Percentiles rank a stretch among this genome's conserved stretches.
Conservation (phyloP, 2,113 vertebrate genomes). For the Pithys albifrons region DNA sequence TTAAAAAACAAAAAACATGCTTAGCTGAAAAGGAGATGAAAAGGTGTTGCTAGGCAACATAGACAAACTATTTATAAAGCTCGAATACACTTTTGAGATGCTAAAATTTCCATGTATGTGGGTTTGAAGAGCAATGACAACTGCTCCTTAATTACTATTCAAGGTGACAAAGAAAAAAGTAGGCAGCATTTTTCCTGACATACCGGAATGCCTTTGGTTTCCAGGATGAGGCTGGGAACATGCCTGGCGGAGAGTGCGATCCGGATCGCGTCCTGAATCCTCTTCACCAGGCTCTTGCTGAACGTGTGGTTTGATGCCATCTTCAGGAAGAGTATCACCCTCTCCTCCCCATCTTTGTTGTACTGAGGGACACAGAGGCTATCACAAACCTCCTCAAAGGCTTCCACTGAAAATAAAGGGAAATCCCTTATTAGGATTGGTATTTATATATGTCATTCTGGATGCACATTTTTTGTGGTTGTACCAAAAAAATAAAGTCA, state of each 20-base stretch:
- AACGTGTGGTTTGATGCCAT: constrained; percentile 84
- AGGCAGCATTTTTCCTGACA: constrained; percentile 34
- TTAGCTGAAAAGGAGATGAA: constrained; percentile 7
- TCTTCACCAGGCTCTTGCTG: constrained; percentile 76
- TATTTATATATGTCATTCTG: fast-evolving
- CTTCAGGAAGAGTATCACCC: constrained; percentile 93
- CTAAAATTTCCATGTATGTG: constrained; percentile 8
- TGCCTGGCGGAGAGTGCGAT: constrained; percentile 88
- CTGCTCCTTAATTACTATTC: constrained; percentile 59
- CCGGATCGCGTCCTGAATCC: constrained; percentile 84
- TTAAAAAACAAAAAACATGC: background rate
- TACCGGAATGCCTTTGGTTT: constrained; percentile 94
- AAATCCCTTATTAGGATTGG: fast-evolving
- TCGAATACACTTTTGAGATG: constrained; percentile 30
- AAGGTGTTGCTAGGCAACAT: constrained; percentile 46
- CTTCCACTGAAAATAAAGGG: constrained; percentile 82
- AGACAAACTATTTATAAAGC: constrained; percentile 66
- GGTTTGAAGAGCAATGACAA: constrained; percentile 56
- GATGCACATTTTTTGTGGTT: background rate
- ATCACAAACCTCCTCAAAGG: constrained; percentile 92
- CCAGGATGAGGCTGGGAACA: constrained; percentile 88
- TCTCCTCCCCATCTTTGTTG: constrained; percentile 86
- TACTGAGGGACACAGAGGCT: constrained; percentile 96
- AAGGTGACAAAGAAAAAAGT: constrained; percentile 39
- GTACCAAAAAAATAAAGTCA: fast-evolving